These are phyloP conservation scores for Chloromyia formosa DNA, from an alignment of 2,888 invertebrate species.

Conservation along the genomic window DNA sequence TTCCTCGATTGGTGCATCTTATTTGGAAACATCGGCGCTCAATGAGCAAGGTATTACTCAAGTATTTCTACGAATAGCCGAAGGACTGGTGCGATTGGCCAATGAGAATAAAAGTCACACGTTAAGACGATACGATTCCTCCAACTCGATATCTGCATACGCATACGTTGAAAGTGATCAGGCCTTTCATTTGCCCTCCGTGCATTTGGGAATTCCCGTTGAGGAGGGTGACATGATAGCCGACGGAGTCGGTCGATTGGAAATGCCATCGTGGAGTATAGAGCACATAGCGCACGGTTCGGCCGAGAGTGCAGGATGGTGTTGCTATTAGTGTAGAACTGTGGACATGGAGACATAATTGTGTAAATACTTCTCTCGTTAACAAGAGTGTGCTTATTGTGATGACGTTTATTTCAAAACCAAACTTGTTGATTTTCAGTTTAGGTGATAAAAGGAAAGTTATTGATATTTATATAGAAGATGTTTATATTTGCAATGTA, in stretches of 20 bases:
- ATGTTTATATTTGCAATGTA: not conserved
- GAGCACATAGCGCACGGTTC: slow-evolving; percentile 75
- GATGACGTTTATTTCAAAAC: slow-evolving; percentile 1
- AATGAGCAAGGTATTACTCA: slow-evolving; percentile 80
- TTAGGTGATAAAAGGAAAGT: not conserved
- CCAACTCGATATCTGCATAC: slow-evolving; percentile 63
- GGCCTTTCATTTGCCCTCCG: slow-evolving; percentile 59
- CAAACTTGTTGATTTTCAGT: not conserved
- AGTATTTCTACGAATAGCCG: slow-evolving; percentile 75
- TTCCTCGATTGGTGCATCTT: slow-evolving; percentile 80
- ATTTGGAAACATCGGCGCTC: slow-evolving; percentile 86
- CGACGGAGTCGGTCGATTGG: slow-evolving; percentile 71
- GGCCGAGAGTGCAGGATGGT: slow-evolving; percentile 68
- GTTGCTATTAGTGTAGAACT: slow-evolving; percentile 65
- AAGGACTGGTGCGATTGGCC: slow-evolving; percentile 69
- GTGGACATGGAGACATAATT: not conserved
- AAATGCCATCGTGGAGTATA: slow-evolving; percentile 72
- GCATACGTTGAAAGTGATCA: slow-evolving; percentile 53
- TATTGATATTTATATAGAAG: slow-evolving; percentile 6
- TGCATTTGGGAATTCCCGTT: slow-evolving; percentile 62
- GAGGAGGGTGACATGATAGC: slow-evolving; percentile 68
- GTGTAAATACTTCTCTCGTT: not conserved
- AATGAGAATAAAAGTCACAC: slow-evolving; percentile 66
- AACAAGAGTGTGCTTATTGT: slow-evolving; percentile 7
- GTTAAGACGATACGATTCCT: slow-evolving; percentile 71